Evolutionary conservation across 2,797 vertebrate genomes (phyloP).

Genomic region (Etheostoma nigrum): DNA sequence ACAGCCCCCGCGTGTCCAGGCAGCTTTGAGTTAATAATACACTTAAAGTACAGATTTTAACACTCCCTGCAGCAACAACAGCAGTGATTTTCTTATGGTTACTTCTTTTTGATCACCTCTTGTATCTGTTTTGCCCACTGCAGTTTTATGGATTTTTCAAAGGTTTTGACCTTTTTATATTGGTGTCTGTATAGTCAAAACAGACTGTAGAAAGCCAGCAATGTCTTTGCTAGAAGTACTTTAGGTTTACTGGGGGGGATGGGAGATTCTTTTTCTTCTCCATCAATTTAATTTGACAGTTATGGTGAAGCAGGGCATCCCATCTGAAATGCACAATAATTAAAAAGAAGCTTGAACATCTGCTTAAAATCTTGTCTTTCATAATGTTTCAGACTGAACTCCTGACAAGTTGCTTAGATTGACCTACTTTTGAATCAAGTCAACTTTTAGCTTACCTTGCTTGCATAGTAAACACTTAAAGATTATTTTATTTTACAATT

Average conservation of each 20-base stretch:
- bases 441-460: background rate
- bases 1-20: slow-evolving; percentile 69
- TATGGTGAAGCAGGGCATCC: background rate
- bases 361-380: background rate
- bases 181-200: background rate
- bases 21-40: slow-evolving; percentile 71
- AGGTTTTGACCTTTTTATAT: slow-evolving; percentile 30
- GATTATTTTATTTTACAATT: background rate
- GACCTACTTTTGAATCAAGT: background rate
- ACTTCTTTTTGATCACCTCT: slow-evolving; percentile 35
- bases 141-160: slow-evolving; percentile 7
- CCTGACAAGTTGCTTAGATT: background rate
- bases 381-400: background rate
- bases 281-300: background rate
- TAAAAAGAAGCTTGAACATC: background rate
- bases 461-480: background rate
- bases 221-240: background rate
- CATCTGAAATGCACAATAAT: background rate
- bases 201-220: background rate
- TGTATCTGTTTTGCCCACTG: background rate
- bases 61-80: slow-evolving; percentile 44
- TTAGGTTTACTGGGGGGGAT: background rate
- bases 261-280: background rate
- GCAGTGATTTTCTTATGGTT: slow-evolving; percentile 32
- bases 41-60: slow-evolving; percentile 44